phyloP scores from a whole-genome alignment of 2,888 invertebrate genomes.

The Drosophila testacea region DNA sequence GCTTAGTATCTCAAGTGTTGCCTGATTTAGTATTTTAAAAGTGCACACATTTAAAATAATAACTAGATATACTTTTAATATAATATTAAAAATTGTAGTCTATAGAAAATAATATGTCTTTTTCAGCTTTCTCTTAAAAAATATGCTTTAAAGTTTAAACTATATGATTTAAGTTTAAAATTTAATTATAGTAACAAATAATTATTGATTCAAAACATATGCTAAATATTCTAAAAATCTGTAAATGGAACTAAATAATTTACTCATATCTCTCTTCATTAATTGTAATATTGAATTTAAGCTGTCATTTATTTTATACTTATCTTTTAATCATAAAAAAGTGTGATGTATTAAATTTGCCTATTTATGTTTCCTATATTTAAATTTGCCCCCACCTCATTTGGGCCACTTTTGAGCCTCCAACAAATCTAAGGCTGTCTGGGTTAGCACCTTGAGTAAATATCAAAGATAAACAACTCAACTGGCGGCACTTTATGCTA shows the following conservation, averaged over 20 bases:
- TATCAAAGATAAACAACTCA: slow-evolving; percentile 37
- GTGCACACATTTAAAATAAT: background rate
- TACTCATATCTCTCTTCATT: too few species aligned
- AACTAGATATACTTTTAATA: background rate
- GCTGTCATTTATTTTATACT: background rate
- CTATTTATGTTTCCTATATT: background rate
- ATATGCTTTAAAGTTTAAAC: too few species aligned
- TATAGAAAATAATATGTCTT: too few species aligned
- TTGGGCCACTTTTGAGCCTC: slow-evolving; percentile 24
- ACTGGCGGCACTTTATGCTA: slow-evolving; percentile 39
- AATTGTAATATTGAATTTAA: too few species aligned
- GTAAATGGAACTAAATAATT: too few species aligned
- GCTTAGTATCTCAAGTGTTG: slow-evolving; percentile 2
- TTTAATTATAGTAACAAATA: too few species aligned
- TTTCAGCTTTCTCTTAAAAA: too few species aligned
- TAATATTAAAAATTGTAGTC: too few species aligned
- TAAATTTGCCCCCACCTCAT: slow-evolving; percentile 21
- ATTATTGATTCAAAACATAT: too few species aligned
- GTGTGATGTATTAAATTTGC: background rate
- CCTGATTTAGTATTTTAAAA: background rate
- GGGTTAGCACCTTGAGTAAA: slow-evolving; percentile 38
- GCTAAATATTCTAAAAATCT: too few species aligned
- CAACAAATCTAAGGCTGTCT: slow-evolving; percentile 14
- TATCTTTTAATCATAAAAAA: background rate
- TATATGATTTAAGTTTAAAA: too few species aligned